phyloP scores from a whole-genome alignment of 2,888 invertebrate species.

The Drosophila diplacantha region DNA sequence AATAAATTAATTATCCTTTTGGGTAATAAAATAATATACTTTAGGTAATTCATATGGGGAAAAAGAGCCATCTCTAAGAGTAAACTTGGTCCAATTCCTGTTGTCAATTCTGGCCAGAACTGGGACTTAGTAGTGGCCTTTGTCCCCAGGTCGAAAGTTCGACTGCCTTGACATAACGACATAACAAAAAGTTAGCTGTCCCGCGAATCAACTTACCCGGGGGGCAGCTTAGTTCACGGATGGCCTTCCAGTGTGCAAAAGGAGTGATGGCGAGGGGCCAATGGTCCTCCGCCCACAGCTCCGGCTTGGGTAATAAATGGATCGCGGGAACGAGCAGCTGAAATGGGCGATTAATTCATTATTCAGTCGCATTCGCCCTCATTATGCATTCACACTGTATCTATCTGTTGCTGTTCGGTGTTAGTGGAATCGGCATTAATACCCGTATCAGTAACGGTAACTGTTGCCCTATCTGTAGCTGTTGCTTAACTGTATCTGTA shows the following conservation, averaged over 20 bases:
- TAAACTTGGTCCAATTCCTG: not conserved
- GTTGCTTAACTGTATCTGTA: not conserved
- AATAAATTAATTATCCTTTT: too few relatives aligned
- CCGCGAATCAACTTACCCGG: slow-evolving; percentile 3
- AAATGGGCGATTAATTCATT: slow-evolving; percentile 41
- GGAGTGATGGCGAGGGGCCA: not conserved
- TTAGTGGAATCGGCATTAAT: slow-evolving; percentile 12
- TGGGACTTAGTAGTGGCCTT: not conserved
- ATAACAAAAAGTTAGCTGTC: not conserved
- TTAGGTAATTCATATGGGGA: too few relatives aligned
- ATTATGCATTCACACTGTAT: slow-evolving; percentile 29
- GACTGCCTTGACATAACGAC: not conserved
- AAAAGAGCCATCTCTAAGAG: not conserved
- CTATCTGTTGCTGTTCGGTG: slow-evolving; percentile 16
- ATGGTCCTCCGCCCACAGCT: not conserved
- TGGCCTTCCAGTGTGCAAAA: not conserved
- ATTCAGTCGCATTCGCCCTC: slow-evolving; percentile 31
- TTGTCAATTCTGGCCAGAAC: not conserved
- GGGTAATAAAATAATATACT: too few relatives aligned
- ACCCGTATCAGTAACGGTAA: slow-evolving; percentile 23
- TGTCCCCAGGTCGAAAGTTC: not conserved
- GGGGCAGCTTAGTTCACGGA: not conserved
- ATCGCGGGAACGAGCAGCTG: slow-evolving; percentile 37
- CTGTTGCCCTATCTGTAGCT: slow-evolving; percentile 3
- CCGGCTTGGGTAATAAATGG: slow-evolving; percentile 18